Evolutionary conservation across 1,140 invertebrate species (phyloP), one percentile per base, ranked within the genome.

Genomic region (Papilio xuthus): DNA sequence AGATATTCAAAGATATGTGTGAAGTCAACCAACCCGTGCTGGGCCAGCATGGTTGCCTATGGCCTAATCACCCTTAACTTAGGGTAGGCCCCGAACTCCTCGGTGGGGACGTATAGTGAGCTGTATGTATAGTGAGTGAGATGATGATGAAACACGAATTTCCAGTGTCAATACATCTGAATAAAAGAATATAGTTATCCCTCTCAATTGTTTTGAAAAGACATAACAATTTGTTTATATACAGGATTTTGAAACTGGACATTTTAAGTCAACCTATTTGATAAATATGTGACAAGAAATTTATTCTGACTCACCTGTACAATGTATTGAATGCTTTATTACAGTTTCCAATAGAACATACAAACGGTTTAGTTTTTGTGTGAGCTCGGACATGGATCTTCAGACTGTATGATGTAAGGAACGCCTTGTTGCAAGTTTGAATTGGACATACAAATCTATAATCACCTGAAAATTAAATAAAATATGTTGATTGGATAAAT

Each of bases 321-420:
- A 98, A 94, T 77, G 98, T 99, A 91, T 98, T 99, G 93, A 99
- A 99, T 71, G 98, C 97, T 94, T 99, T 99, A 86, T 97, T 96
- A 95, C 98, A 99, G 70, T 95, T 96, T 79, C 95, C 95, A 80
- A 97, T 95, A 75, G 95, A 95, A 87, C 97, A 97, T 88, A 97
- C 96, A 90, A 98, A 99, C 13, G 97, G 97, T 95, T 98, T 98
- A 71, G 98, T 96, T 94, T 99, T 98, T 0, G 98, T 99, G 93
- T 99, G 98, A 76, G 99, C 98, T 84, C 98, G 95, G 78, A 98
- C 96, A 93, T 99, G 98, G 84, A 99, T 98, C 94, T 99, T 99
- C 78, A 99, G 94, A 93, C 98, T 98, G 94, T 99, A 99, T 44
- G 97, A 99, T 13, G 98, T 99, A 28, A 99, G 95, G 94, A 99